phyloP scores from a whole-genome alignment of 2,113 vertebrate genomes.

The Gobio gobio region DNA sequence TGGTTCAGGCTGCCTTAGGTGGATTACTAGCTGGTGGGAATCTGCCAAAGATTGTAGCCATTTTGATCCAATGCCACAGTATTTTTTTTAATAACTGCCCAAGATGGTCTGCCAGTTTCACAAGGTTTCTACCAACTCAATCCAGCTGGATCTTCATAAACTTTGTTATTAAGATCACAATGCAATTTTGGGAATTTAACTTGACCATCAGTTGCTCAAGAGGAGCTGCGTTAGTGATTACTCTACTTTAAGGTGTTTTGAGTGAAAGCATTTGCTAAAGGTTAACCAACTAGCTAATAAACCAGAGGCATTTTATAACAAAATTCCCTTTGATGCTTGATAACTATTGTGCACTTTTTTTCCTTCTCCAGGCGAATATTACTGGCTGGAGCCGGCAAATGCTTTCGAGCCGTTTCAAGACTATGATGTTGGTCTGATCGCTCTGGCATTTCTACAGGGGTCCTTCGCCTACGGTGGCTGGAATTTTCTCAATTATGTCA shows the following conservation, averaged over 20 bases:
- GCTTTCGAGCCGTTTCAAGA: slow-evolving; percentile 89
- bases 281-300: background rate
- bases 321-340: background rate
- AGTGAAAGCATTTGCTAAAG: slow-evolving; percentile 3
- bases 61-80: background rate
- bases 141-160: background rate
- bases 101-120: background rate
- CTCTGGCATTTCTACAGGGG: slow-evolving; percentile 89
- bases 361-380: slow-evolving; percentile 81
- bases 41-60: background rate
- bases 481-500: slow-evolving; percentile 97
- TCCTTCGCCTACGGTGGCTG: slow-evolving; percentile 93
- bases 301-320: background rate
- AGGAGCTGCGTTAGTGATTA: background rate
- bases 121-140: background rate
- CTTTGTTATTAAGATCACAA: background rate
- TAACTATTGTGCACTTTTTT: background rate
- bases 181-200: slow-evolving; percentile 1
- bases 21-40: slow-evolving; percentile 5
- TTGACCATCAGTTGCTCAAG: background rate
- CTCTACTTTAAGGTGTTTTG: background rate
- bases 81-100: too few relatives aligned
- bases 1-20: background rate
- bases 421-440: slow-evolving; percentile 85
- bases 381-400: slow-evolving; percentile 88